Conservation (phyloP, 2,797 vertebrate species). For the Poecilia picta region DNA sequence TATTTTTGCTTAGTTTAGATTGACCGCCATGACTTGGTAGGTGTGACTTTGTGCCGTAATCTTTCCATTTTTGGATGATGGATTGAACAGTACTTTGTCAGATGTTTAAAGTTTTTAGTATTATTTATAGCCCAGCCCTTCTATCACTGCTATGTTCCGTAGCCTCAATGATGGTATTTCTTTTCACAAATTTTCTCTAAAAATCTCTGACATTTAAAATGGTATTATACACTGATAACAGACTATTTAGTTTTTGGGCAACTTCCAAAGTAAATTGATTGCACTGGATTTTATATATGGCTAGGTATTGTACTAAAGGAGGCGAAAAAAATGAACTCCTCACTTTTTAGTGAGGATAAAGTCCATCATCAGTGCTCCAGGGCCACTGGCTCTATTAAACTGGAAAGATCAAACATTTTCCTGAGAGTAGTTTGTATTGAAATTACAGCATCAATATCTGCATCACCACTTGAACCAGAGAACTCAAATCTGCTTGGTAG, state of each 20-base stretch:
- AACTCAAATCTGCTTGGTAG: background rate
- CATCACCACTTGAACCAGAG: background rate
- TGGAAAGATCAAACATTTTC: slow-evolving; percentile 40
- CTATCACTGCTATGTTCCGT: background rate
- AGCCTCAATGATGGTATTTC: background rate
- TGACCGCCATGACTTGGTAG: background rate
- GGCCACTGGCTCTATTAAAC: slow-evolving; percentile 40
- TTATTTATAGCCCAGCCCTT: background rate
- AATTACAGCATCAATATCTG: background rate
- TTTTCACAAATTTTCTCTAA: background rate
- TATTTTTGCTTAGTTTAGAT: background rate
- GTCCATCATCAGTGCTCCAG: background rate
- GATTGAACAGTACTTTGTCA: background rate
- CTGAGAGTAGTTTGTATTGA: slow-evolving; percentile 2
- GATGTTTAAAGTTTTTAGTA: background rate
- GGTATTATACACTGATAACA: background rate
- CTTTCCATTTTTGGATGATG: background rate
- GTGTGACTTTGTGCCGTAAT: too few relatives aligned
- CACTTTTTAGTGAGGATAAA: background rate
- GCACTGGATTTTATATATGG: background rate
- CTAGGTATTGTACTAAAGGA: background rate
- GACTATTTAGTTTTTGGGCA: background rate
- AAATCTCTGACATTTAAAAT: background rate
- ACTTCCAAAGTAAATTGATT: background rate
- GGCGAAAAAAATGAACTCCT: background rate